Evolutionary conservation across 2,888 invertebrate genomes (phyloP), one percentile per base, ranked within the genome.

Genomic region (Eucera pruinosa): DNA sequence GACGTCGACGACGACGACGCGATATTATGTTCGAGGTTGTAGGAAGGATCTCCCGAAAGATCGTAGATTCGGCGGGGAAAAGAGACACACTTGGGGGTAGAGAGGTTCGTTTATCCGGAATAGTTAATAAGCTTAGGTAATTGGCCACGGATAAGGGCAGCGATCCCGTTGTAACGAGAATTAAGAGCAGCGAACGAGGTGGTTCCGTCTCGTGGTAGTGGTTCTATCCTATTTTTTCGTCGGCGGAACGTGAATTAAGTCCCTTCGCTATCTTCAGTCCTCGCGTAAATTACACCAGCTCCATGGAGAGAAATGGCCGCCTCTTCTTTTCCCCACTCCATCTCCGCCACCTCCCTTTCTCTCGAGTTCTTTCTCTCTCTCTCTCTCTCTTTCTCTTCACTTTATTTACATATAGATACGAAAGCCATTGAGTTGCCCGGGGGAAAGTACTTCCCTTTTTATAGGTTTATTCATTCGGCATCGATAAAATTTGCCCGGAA

Each of bases 321-420:
- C 82, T 75, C 80, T 82, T 77, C 79, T 84, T 86, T 85, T 81
- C 83, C 76, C 71, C 52, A 27, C 74, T 25, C 61, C 52, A 39
- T 55, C 66, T n/a, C 30, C 27, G 25, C 23, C 36, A n/a, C 20
- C 15, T 0, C 41, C 1, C 70, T 11, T 25, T 43, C 30, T 3
- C 20, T 11, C n/a, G n/a, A n/a, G n/a, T n/a, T n/a, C 52, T 66
- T 18, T 43, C 50, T 65, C 50, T 69, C 61, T 58, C 61, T 30
- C 73, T 78, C 82, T 79, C 77, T 76, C 80, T 77, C 41, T 52
- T 11, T 27, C 30, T 18, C 50, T 23, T 27, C 82, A 70, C 84
- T 87, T 88, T 88, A 90, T 90, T 90, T 90, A 89, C 90, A 90
- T 90, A 90, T 88, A 90, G 90, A 90, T 90, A 89, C 88, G 89